These are phyloP conservation scores for Lepidocolaptes lacrymiger DNA, from an alignment of 2,797 vertebrate genomes.

Conservation along the genomic window DNA sequence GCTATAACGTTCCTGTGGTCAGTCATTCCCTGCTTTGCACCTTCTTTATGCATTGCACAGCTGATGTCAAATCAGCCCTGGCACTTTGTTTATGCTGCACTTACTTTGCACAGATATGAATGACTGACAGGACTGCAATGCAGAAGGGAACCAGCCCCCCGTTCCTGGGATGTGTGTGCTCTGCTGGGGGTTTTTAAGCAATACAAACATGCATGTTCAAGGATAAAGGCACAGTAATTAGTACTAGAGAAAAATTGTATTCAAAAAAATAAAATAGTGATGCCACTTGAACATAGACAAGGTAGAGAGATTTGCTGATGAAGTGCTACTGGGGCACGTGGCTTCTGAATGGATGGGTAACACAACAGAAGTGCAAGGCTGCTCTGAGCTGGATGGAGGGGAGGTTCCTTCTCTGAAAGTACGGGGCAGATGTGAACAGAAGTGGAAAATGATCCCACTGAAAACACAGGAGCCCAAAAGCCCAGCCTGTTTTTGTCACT, in stretches of 20 bases:
- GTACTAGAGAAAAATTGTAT: background rate
- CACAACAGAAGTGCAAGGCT: background rate
- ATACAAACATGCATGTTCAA: constrained; percentile 21
- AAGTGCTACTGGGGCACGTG: background rate
- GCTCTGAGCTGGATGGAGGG: background rate
- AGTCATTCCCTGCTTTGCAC: constrained; percentile 9
- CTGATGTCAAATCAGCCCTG: constrained; percentile 34
- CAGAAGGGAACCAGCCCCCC: background rate
- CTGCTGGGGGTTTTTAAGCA: constrained; percentile 19
- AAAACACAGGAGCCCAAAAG: constrained; percentile 15
- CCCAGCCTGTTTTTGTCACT: constrained; percentile 12
- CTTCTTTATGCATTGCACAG: constrained; percentile 40
- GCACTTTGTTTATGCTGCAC: constrained; percentile 49
- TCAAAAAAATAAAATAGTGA: background rate
- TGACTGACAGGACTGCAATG: constrained; percentile 44
- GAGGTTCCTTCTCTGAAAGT: background rate
- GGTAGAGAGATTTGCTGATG: background rate
- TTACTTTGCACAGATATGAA: background rate
- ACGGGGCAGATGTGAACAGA: background rate
- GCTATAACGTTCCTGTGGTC: constrained; percentile 46
- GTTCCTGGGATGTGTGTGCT: background rate
- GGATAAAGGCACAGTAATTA: background rate
- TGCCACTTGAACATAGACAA: background rate
- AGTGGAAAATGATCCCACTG: background rate
- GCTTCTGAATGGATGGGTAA: background rate